Evolutionary conservation across 2,113 vertebrate genomes (phyloP).

Genomic region (Oryzias celebensis): DNA sequence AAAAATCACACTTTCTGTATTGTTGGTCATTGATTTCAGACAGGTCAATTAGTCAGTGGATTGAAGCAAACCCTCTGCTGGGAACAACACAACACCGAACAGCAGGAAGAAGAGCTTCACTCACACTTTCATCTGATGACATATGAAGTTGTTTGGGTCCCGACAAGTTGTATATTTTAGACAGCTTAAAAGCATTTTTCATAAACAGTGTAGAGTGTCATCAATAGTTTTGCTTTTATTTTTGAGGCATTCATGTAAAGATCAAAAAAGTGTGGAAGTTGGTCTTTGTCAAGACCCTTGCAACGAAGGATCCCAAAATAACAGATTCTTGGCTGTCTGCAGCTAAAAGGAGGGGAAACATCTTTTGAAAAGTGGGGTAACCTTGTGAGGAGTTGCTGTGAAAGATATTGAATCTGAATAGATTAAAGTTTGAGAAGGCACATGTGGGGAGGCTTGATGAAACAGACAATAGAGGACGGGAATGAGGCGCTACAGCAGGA

Average conservation of each 20-base stretch:
- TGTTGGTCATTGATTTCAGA: constrained; percentile 59
- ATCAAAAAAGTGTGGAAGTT: constrained; percentile 23
- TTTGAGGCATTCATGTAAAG: constrained; percentile 14
- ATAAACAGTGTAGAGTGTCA: not conserved
- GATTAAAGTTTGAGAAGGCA: constrained; percentile 72
- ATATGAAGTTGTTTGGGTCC: not conserved
- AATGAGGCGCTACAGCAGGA: constrained; percentile 1
- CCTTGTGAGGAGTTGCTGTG: constrained; percentile 50
- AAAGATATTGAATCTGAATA: constrained; percentile 65
- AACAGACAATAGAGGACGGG: constrained; percentile 8
- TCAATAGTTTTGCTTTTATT: constrained; percentile 1
- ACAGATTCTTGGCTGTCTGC: constrained; percentile 29
- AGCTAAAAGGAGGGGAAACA: constrained; percentile 33
- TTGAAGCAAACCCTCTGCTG: constrained; percentile 41
- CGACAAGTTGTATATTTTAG: not conserved
- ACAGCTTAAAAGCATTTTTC: not conserved
- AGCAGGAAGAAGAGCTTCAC: constrained; percentile 41
- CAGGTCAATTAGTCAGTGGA: constrained; percentile 43
- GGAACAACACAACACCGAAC: constrained; percentile 40
- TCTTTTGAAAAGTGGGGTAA: constrained; percentile 54
- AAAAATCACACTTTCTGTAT: constrained; percentile 43
- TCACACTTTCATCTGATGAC: not conserved
- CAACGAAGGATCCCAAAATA: constrained; percentile 54
- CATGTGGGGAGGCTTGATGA: constrained; percentile 40
- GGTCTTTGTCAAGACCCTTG: constrained; percentile 16